Percentiles rank a stretch among this genome's conserved stretches.
Evolutionary conservation across 2,113 vertebrate genomes (phyloP).

Genomic region (Paratilapia polleni): DNA sequence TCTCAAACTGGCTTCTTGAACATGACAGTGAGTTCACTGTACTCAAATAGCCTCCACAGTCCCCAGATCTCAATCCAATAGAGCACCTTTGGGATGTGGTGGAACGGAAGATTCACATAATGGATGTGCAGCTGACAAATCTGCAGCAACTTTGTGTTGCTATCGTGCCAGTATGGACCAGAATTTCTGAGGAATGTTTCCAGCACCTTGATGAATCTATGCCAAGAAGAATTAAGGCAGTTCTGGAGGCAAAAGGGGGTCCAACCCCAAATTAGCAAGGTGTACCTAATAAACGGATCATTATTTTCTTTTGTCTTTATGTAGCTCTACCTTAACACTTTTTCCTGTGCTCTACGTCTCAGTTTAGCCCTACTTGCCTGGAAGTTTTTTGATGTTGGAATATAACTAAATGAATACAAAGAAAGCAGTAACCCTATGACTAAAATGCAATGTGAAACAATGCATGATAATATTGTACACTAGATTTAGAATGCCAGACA

Average conservation of each 20-base stretch:
- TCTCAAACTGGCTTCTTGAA: background rate
- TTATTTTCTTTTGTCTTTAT: background rate
- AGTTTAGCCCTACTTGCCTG: background rate
- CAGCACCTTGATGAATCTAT: background rate
- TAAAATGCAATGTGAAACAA: background rate
- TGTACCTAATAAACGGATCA: background rate
- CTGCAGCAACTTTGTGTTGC: background rate
- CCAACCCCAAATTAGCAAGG: background rate
- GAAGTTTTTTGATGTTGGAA: background rate
- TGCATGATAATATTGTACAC: background rate
- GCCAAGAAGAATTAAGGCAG: accelerated
- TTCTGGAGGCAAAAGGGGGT: background rate
- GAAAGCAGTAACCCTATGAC: background rate
- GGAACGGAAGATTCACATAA: background rate
- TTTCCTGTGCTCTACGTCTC: background rate
- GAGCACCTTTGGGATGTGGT: background rate
- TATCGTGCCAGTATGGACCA: background rate
- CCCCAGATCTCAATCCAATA: background rate
- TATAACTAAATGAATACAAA: background rate
- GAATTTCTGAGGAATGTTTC: background rate
- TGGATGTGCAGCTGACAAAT: background rate
- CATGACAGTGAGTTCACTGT: background rate
- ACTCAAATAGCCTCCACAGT: background rate
- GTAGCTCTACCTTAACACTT: background rate
- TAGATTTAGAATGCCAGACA: background rate